Evolutionary conservation across 2,888 invertebrate genomes (phyloP).

Genomic region (Stegophylla sp.): DNA sequence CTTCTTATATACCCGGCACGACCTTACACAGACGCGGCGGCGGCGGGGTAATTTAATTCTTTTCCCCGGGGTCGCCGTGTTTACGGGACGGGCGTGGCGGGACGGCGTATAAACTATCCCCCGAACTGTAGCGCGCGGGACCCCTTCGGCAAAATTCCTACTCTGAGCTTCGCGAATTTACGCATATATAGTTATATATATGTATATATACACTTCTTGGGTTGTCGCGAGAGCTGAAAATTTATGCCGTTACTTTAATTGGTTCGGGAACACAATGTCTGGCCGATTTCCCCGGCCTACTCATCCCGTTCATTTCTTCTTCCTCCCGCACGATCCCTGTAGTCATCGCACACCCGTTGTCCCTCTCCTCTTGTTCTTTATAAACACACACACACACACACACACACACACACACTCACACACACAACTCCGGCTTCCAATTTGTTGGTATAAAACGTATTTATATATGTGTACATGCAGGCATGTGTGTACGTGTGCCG

Average conservation of each 20-base stretch:
- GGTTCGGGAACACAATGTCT: conserved; percentile 60
- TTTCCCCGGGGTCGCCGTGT: conserved; percentile 59
- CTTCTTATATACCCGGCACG: not conserved
- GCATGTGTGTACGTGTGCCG: not conserved
- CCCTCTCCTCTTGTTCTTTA: conserved; percentile 5
- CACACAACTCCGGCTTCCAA: conserved; percentile 26
- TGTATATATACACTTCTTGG: conserved; percentile 13
- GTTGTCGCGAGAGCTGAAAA: conserved; percentile 60
- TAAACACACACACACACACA: not conserved
- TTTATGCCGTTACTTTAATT: conserved; percentile 61
- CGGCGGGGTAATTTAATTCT: conserved; percentile 60
- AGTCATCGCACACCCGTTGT: not conserved
- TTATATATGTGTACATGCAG: not conserved
- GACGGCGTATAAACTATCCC: conserved; percentile 43
- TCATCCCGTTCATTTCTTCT: conserved; percentile 61
- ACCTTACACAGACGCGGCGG: conserved; percentile 10
- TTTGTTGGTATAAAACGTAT: conserved; percentile 53
- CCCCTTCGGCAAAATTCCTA: conserved; percentile 47
- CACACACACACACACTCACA: not conserved
- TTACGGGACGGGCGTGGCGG: not conserved
- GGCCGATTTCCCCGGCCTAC: conserved; percentile 58
- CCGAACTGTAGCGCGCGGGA: not conserved
- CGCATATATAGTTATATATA: not conserved
- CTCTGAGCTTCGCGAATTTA: not conserved
- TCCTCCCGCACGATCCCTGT: not conserved